Evolutionary conservation across 2,113 vertebrate species (phyloP).

Genomic region (Macaca mulatta): DNA sequence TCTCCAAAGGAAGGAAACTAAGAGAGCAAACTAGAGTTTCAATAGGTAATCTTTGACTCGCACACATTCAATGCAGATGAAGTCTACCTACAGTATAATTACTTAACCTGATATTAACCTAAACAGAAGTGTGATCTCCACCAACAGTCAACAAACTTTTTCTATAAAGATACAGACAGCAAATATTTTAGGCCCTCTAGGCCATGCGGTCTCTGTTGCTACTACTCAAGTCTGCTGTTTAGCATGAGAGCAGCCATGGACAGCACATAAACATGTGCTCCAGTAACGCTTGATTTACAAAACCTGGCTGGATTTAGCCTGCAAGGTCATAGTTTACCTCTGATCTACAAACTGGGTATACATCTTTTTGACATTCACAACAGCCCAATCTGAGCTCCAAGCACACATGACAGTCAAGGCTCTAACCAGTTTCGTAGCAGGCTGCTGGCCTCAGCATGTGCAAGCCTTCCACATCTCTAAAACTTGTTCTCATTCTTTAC

Average conservation of each 20-base stretch:
- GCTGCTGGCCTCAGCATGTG: neutral
- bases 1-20: rapidly evolving
- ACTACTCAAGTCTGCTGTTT: neutral
- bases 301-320: neutral
- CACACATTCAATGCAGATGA: neutral
- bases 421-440: neutral
- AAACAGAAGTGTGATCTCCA: neutral
- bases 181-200: neutral
- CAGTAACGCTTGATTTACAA: neutral
- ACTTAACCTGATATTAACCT: neutral
- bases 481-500: neutral
- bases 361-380: neutral
- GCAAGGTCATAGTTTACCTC: neutral
- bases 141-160: neutral
- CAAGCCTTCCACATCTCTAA: neutral
- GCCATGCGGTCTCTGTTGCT: neutral
- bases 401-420: neutral
- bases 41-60: neutral
- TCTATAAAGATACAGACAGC: neutral
- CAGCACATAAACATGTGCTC: neutral
- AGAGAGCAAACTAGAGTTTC: neutral
- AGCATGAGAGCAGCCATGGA: neutral
- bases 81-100: neutral
- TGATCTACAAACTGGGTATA: neutral
- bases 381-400: neutral